These are phyloP conservation scores for Trypoxylon attenuatum DNA, from an alignment of 2,888 invertebrate genomes.

Conservation along the genomic window DNA sequence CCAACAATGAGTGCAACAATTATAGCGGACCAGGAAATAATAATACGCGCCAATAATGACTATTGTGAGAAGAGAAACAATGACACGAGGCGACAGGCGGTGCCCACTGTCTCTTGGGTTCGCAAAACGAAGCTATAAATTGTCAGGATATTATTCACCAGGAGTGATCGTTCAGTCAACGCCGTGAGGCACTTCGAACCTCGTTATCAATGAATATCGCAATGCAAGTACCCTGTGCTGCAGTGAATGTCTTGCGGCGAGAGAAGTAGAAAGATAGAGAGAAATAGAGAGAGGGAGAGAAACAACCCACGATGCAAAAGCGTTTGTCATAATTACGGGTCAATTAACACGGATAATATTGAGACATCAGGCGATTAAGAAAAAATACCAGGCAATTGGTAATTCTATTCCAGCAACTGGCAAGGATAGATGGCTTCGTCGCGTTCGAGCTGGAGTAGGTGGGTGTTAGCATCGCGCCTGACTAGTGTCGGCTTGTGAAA, in stretches of 20 bases:
- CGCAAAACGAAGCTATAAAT: slow-evolving; percentile 16
- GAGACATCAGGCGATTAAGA: not conserved
- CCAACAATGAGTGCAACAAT: slow-evolving; percentile 34
- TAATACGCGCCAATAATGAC: slow-evolving; percentile 34
- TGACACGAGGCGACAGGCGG: slow-evolving; percentile 19
- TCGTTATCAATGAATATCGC: no score
- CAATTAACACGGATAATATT: not conserved
- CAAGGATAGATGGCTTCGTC: slow-evolving; percentile 20
- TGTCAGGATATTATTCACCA: not conserved
- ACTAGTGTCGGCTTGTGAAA: slow-evolving; percentile 25
- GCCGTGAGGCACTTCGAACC: no score
- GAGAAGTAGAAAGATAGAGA: no score
- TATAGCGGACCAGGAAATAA: slow-evolving; percentile 48
- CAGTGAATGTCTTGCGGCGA: no score
- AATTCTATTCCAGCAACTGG: no score
- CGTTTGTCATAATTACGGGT: not conserved
- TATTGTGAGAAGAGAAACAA: slow-evolving; percentile 38
- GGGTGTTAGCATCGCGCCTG: slow-evolving; percentile 30
- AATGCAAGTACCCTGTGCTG: no score
- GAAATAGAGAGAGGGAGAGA: no score
- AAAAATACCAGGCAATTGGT: slow-evolving; percentile 24
- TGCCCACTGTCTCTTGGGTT: slow-evolving; percentile 1
- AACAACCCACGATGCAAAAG: not conserved
- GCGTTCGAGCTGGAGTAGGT: slow-evolving; percentile 35
- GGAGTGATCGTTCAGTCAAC: no score